A percentile compares a stretch with the other conserved stretches of the same genome.
These are phyloP conservation scores for Gobio gobio DNA, from an alignment of 2,113 vertebrate species.

Conservation along the genomic window DNA sequence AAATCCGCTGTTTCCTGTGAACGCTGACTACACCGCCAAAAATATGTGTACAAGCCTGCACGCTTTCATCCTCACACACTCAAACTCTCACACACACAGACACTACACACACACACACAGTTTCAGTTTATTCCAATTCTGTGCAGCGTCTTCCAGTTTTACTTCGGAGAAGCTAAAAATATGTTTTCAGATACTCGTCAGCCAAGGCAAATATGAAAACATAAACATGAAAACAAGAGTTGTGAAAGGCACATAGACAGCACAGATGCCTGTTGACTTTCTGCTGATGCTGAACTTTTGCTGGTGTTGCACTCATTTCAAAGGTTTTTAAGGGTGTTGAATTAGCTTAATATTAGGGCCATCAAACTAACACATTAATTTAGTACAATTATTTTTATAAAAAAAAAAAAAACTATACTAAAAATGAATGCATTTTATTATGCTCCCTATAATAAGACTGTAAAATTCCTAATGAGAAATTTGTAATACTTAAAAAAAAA, in stretches of 20 bases:
- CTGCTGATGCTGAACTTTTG: not conserved
- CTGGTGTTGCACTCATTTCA: not conserved
- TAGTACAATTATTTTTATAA: not conserved
- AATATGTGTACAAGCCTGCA: slow-evolving; percentile 61
- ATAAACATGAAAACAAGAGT: slow-evolving; percentile 62
- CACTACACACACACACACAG: slow-evolving; percentile 42
- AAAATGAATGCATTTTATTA: not conserved
- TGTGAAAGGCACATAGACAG: slow-evolving; percentile 54
- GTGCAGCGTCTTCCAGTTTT: slow-evolving; percentile 55
- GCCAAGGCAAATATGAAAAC: slow-evolving; percentile 69
- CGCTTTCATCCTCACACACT: slow-evolving; percentile 52
- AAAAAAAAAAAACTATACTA: not conserved
- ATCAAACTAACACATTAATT: not conserved
- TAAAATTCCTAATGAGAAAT: no score
- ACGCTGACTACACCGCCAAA: slow-evolving; percentile 68
- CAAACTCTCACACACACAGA: slow-evolving; percentile 47
- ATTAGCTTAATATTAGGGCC: not conserved
- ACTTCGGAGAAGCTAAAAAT: slow-evolving; percentile 66
- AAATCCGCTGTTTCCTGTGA: slow-evolving; percentile 69
- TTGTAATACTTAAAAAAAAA: no score
- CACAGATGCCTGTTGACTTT: not conserved
- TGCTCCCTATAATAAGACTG: not conserved
- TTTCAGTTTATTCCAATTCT: slow-evolving; percentile 63
- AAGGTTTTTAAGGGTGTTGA: not conserved
- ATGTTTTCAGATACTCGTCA: slow-evolving; percentile 60